phyloP scores from a whole-genome alignment of 1,140 invertebrate genomes.

The Asbolus verrucosus region DNA sequence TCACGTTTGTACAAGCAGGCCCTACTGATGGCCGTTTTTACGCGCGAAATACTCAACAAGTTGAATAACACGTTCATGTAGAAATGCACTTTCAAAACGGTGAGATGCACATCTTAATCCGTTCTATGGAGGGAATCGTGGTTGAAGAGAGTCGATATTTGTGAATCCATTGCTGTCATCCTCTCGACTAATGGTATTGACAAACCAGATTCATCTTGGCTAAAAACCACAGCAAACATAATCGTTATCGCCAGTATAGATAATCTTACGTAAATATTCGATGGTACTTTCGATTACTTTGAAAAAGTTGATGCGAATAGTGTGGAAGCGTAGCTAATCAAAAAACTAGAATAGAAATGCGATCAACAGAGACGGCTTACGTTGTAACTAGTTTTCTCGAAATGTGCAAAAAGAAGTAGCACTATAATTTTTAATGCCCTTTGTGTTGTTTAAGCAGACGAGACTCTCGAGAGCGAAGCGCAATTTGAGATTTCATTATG shows the following conservation, averaged over 20 bases:
- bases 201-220: conserved; percentile 41
- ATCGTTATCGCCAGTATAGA: conserved; percentile 39
- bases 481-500: conserved; percentile 45
- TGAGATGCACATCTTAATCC: conserved; percentile 37
- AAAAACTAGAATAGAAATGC: conserved; percentile 39
- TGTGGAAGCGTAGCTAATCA: conserved; percentile 34
- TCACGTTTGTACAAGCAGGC: conserved; percentile 58
- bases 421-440: conserved; percentile 42
- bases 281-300: conserved; percentile 11
- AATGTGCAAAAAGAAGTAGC: conserved; percentile 38
- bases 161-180: conserved; percentile 49
- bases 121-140: conserved; percentile 6
- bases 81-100: conserved; percentile 43
- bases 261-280: conserved; percentile 40
- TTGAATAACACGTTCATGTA: conserved; percentile 56
- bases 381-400: conserved; percentile 39
- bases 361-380: conserved; percentile 39
- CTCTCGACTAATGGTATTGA: conserved; percentile 53
- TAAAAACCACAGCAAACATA: conserved; percentile 50
- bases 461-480: conserved; percentile 10
- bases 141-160: conserved; percentile 42
- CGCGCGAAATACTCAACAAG: conserved; percentile 53
- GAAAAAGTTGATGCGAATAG: conserved; percentile 20
- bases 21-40: conserved; percentile 59
- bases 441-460: conserved; percentile 37